Evolutionary conservation across 2,797 vertebrate genomes (phyloP), one percentile per base, ranked within the genome.

Genomic region (Syndactyla subalaris): DNA sequence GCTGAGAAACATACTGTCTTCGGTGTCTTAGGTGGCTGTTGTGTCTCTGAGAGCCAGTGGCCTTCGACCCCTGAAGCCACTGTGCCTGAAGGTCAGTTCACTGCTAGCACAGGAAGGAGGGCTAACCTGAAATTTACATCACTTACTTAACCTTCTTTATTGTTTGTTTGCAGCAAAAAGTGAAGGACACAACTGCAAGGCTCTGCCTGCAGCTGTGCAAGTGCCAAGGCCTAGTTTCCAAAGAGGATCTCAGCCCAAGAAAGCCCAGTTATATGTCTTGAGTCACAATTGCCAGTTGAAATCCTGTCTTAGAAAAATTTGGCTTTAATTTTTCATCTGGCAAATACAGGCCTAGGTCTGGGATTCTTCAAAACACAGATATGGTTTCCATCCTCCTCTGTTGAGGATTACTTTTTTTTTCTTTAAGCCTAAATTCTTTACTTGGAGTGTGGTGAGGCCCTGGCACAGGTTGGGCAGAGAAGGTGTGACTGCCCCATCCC

Each of bases 1-100:
- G 98, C 99, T 99, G 99, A 99, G 99, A 99, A 99, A 99, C 99
- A 99, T 98, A 98, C 98, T 98, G 98, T 97, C 98, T 97, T 98
- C 98, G 96, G 98, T 98, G 97, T 97, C 97, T 97, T 98, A 97
- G 97, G 97, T 98, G 97, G 96, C 98, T 92, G 97, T 98, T 98
- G 98, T 97, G 97, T 96, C 98, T 97, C 97, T 98, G 97, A 98
- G 94, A 98, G 97, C 97, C 97, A 97, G 88, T 98, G 97, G 97
- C 96, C 98, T 98, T 98, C 76, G 94, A 98, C 93, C 95, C 96
- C 95, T 98, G 95, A 98, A 98, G 98, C 97, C 97, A 97, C 97
- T 98, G 96, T 97, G 97, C 97, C 96, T 97, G 96, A 97, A 98
- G 98, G 98, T 98, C 98, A 98, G 98, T 98, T 98, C 82, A 55